Conservation (phyloP, 2,797 vertebrate genomes). For the Pseudocheirus occidentalis region DNA sequence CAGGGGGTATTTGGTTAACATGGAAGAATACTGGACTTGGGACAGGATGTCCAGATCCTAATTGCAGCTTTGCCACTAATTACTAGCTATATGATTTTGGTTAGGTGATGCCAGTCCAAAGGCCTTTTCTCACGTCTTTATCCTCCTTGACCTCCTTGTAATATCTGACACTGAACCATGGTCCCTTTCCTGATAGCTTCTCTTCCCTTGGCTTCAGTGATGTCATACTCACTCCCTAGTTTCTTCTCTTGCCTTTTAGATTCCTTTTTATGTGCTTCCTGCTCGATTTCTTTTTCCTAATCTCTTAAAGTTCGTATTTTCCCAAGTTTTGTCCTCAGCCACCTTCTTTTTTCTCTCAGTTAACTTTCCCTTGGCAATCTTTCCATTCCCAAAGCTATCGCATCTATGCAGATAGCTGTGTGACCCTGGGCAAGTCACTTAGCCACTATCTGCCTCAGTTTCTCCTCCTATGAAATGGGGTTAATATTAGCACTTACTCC, state of each 20-base stretch:
- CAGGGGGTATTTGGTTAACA: not conserved
- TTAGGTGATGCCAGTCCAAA: not conserved
- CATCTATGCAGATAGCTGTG: not conserved
- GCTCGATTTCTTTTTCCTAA: not conserved
- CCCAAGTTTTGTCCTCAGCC: not conserved
- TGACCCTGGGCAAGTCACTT: not conserved
- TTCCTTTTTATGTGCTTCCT: not conserved
- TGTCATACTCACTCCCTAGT: not conserved
- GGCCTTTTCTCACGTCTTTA: not conserved
- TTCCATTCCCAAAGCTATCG: not conserved
- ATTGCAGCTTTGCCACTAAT: not conserved
- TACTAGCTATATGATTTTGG: not conserved
- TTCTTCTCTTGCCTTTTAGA: not conserved
- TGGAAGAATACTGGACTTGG: not conserved
- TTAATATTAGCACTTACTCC: not conserved
- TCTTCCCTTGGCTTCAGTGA: not conserved
- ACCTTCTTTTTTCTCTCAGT: not conserved
- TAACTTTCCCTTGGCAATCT: not conserved
- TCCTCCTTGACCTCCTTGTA: not conserved
- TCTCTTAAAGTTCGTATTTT: not conserved
- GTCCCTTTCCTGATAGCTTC: not conserved
- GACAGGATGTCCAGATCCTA: not conserved
- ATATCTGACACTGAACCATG: not conserved
- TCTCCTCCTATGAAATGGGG: not conserved
- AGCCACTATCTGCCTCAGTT: not conserved